Percentiles rank a stretch among this genome's conserved stretches.
phyloP scores from a whole-genome alignment of 2,113 vertebrate species.

The Albula goreensis region DNA sequence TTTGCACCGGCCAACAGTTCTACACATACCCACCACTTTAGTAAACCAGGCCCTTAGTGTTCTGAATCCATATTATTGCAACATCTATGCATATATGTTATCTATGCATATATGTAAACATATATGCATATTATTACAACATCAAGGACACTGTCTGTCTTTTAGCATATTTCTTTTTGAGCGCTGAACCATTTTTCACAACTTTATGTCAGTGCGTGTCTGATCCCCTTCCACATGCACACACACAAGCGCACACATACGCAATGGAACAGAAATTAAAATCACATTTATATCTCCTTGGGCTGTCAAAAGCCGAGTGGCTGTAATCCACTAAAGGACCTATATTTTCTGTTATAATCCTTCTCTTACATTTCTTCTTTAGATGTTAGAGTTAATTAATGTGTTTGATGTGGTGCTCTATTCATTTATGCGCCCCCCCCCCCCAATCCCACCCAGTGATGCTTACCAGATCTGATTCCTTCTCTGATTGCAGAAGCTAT shows the following conservation, averaged over 20 bases:
- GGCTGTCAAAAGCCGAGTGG: background rate
- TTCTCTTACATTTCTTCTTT: background rate
- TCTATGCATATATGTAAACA: too few species aligned
- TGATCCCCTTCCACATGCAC: too few species aligned
- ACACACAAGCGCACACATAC: background rate
- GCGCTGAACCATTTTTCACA: too few species aligned
- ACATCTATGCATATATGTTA: too few species aligned
- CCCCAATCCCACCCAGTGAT: background rate
- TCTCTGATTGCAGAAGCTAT: background rate
- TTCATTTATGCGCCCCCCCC: background rate
- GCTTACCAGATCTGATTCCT: background rate
- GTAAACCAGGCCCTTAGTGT: too few species aligned
- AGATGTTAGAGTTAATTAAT: background rate
- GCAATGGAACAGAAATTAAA: background rate
- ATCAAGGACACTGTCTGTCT: too few species aligned
- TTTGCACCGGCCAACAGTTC: too few species aligned
- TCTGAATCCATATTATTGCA: too few species aligned
- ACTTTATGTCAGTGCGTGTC: too few species aligned
- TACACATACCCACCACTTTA: too few species aligned
- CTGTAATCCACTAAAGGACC: background rate
- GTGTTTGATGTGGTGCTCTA: background rate
- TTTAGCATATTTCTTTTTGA: too few species aligned
- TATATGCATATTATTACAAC: too few species aligned
- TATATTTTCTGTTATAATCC: background rate
- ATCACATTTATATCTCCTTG: background rate